Evolutionary conservation across 2,888 invertebrate genomes (phyloP).

Genomic region (Zaprionus bogoriensis): DNA sequence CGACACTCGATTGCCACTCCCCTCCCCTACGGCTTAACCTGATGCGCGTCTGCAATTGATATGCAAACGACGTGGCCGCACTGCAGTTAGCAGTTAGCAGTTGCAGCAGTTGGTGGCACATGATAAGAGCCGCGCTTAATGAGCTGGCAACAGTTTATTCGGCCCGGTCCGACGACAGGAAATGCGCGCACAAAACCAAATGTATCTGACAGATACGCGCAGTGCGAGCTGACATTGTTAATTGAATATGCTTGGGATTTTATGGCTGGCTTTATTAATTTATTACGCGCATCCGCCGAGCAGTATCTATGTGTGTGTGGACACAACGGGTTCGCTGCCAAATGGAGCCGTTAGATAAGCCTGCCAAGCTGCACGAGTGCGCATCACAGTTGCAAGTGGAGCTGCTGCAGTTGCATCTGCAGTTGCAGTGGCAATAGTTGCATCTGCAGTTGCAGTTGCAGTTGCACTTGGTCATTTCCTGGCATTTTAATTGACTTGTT

Average conservation of each 20-base stretch:
- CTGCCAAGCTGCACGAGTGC: constrained; percentile 35
- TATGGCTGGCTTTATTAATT: constrained; percentile 77
- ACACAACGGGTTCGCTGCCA: constrained; percentile 11
- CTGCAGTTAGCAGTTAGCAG: no score
- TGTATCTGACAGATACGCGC: constrained; percentile 67
- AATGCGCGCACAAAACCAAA: constrained; percentile 58
- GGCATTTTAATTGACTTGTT: constrained; percentile 76
- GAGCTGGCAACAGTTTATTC: constrained; percentile 18
- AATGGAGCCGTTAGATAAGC: constrained; percentile 74
- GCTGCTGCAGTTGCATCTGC: constrained; percentile 15
- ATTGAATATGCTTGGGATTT: constrained; percentile 78
- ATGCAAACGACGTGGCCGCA: constrained; percentile 33
- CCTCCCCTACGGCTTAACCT: background rate
- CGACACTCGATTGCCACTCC: no score
- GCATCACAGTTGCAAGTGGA: background rate
- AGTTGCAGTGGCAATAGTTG: constrained; percentile 18
- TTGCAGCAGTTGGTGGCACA: background rate
- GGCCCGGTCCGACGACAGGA: constrained; percentile 37
- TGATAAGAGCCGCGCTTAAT: constrained; percentile 36
- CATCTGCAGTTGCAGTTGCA: constrained; percentile 16
- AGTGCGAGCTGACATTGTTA: constrained; percentile 68
- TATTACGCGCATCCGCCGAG: constrained; percentile 79
- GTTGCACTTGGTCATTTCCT: constrained; percentile 67
- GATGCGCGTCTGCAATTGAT: constrained; percentile 25
- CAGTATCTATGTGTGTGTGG: constrained; percentile 29